Base-by-base conservation (phyloP, 2,797 vertebrate species). In the Sebastes taczanowskii region DNA sequence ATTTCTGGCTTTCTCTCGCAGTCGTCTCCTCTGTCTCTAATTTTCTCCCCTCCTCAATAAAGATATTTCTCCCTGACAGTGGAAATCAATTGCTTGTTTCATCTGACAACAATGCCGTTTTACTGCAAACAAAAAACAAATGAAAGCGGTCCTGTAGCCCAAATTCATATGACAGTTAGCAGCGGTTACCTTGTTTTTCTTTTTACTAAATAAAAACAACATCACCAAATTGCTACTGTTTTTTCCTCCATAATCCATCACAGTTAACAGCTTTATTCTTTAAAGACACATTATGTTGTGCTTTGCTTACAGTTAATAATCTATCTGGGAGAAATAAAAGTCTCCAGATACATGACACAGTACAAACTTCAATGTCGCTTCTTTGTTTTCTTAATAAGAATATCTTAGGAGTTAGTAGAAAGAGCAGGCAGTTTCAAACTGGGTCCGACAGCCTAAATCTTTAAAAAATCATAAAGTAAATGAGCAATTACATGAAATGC, bases 21-120 rank as follows among this genome's bases (percentile, higher is more conserved):
- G 29, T 38, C 8, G 3, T 3, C 2, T 13, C 68, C 29, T 70
- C 49, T 32, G 11, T 25, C 53, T 74, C 34, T 68, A 58, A 82
- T 85, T 78, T 66, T 58, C 74, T 80, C 20, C n/a, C 10, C 30
- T 72, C 20, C 23, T 81, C 74, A 72, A 78, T 80, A 73, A 81
- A 85, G 35, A 84, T 61, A 77, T 86, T 86, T 89, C 49, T 81
- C 25, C 16, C 29, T 65, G 80, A 86, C 83, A 83, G 53, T 76
- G 55, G 27, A 84, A 92, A 92, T 92, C 88, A 87, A 86, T 86
- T 77, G 61, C 59, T 82, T 83, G 73, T 88, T 88, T 88, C 76
- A 88, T 90, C 83, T 80, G 75, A 89, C 73, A 86, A 77, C 75
- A 82, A 82, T 27, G n/a, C 7, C 14, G 46, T 16, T 82, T 82